phyloP scores from a whole-genome alignment of 1,140 invertebrate species.

The Gonatopus flavifemur region DNA sequence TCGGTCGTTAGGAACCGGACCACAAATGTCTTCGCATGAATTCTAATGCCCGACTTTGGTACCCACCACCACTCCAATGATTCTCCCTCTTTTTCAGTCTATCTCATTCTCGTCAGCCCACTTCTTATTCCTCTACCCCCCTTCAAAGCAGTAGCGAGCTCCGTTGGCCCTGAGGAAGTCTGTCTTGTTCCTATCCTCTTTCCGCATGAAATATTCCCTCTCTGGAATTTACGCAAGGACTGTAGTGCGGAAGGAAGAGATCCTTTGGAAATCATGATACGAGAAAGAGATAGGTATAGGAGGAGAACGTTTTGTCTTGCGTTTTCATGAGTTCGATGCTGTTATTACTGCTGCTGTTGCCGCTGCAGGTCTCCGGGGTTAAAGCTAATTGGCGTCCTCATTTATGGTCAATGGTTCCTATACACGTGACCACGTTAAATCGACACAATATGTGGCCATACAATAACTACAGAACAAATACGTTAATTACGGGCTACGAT shows the following conservation, averaged over 20 bases:
- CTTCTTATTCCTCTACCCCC: slow-evolving; percentile 2
- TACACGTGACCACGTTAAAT: too few species aligned
- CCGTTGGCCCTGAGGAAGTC: slow-evolving; percentile 39
- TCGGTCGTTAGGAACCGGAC: slow-evolving; percentile 54
- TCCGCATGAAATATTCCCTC: too few species aligned
- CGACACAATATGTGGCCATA: too few species aligned
- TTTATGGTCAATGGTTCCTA: too few species aligned
- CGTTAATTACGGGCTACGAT: too few species aligned
- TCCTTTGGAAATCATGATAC: slow-evolving; percentile 27
- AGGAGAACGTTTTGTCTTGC: slow-evolving; percentile 38
- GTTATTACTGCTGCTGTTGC: too few species aligned
- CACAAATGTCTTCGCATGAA: slow-evolving; percentile 58
- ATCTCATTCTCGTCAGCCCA: slow-evolving; percentile 14
- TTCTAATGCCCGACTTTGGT: slow-evolving; percentile 51
- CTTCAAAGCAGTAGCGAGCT: slow-evolving; percentile 17
- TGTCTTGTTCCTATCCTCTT: background rate
- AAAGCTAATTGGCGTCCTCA: slow-evolving; percentile 34
- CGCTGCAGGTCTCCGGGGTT: slow-evolving; percentile 21
- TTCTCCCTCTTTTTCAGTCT: slow-evolving; percentile 1
- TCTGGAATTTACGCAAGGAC: slow-evolving; percentile 29
- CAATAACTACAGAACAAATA: too few species aligned
- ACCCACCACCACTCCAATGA: background rate
- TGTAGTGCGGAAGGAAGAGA: slow-evolving; percentile 13
- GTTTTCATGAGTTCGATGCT: slow-evolving; percentile 50
- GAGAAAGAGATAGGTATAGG: too few species aligned